Base-by-base conservation (phyloP, 2,888 invertebrate genomes). In the Archips crataeganus region DNA sequence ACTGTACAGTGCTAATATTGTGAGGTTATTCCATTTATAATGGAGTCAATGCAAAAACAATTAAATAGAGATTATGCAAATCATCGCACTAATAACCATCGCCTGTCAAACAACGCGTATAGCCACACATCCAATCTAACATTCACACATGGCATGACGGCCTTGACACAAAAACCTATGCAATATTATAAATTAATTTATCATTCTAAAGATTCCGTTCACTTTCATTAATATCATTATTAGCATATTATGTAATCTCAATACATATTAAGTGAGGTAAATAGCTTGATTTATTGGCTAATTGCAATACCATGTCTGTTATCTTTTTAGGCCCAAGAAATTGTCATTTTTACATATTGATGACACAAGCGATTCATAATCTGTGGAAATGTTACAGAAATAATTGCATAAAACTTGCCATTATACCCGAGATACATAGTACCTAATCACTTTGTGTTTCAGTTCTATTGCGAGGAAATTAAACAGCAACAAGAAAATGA, bases 1-100 rank as follows among this genome's bases (percentile, higher is more conserved):
- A 23, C 23, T 23, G 23, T 23, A 23, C 23, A 23, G 1, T 23
- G 23, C 23, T 23, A 23, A 23, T 23, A 23, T 23, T 23, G 39
- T 39, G 4, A 3, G 36, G 6, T 1, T 39, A 39, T 39, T 39
- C n/a, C 2, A 49, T 51, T 65, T 51, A 79, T 77, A 78, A 75
- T 68, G 57, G 71, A 73, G 72, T 75, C 74, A 73, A 72, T 76
- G 77, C 77, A 75, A 75, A 81, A 82, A 87, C 87, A 88, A 88
- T 87, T 86, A 85, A 85, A 86, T 81, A 84, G 78, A 84, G 81
- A 85, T 88, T 89, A 89, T 89, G 86, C 84, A 86, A 89, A 88
- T 86, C 77, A 79, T 74, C 72, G 75, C 70, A 77, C 75, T 78
- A 78, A 82, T 80, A 84, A 85, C 80, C 82, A 81, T 80, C 80